A percentile compares a stretch with the other conserved stretches of the same genome.
phyloP scores from a whole-genome alignment of 2,888 invertebrate species.

The Neoitamus cyanurus region DNA sequence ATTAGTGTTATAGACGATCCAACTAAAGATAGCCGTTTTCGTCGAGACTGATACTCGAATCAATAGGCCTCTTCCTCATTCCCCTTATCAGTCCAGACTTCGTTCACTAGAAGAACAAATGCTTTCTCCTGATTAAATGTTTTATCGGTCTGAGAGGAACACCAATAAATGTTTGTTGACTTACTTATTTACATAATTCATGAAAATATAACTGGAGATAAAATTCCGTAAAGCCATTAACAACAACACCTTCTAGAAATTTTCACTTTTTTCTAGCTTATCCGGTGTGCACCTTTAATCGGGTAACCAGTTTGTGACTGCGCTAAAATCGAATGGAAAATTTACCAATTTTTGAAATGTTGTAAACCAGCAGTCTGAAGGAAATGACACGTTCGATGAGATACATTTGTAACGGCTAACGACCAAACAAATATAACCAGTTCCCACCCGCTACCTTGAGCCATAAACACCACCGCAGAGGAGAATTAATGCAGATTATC shows the following conservation, averaged over 20 bases:
- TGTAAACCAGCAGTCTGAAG: background rate
- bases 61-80: background rate
- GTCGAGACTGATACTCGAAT: background rate
- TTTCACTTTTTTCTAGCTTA: background rate
- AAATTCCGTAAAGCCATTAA: background rate
- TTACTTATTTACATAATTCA: background rate
- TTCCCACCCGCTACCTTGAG: background rate
- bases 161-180: background rate
- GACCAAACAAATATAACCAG: background rate
- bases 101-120: background rate
- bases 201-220: background rate
- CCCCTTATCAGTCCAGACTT: background rate
- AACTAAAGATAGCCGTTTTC: background rate
- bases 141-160: background rate
- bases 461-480: background rate
- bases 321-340: background rate
- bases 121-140: background rate
- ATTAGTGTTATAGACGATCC: background rate
- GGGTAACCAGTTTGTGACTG: background rate
- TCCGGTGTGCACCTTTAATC: background rate
- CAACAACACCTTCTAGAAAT: background rate
- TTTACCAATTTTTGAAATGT: background rate
- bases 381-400: background rate
- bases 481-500: slow-evolving; percentile 8
- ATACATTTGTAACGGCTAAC: background rate